Base-by-base conservation (phyloP, 2,113 vertebrate genomes). In the Misgurnus anguillicaudatus region DNA sequence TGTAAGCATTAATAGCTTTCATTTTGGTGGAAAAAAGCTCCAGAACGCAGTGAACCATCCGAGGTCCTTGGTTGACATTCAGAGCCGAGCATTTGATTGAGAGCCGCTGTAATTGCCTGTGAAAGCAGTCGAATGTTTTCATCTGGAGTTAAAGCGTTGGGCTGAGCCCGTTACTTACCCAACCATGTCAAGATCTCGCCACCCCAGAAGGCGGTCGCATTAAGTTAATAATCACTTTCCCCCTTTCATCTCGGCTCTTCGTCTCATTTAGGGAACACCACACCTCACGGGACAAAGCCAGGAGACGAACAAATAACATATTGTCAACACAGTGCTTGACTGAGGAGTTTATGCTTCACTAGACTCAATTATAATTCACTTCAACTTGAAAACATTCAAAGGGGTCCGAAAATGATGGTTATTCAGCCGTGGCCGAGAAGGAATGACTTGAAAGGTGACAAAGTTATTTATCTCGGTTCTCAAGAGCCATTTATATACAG, bases 281-380 rank as follows among this genome's bases (percentile, higher is more conserved):
- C 65, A 71, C 86, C 19, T 65, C 61, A 74, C 78, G 72, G 80
- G 84, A 89, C 89, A 89, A 90, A 91, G 75, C 81, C 81, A 77
- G 78, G 42, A 85, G 85, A 86, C 75, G 79, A 74, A 87, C 84
- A 89, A 89, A 89, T 82, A 84, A 84, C 83, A 79, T 83, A 64
- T 81, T 84, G 87, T 83, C 82, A 87, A 89, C 84, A 86, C 87
- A 90, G 84, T 89, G 88, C 84, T 83, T 89, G 86, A 85, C 83
- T 41, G 45, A 86, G 81, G 87, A 82, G 86, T 90, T 89, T 86
- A 91, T 87, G 89, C 89, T 87, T 82, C 78, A 31, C 80, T 90
- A 86, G 85, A 92, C 88, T 90, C 88, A 90, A 90, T 91, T 90
- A 91, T 87, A 87, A 89, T 89, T 87, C 85, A 87, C 80, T 86